Base-by-base conservation (phyloP, 2,797 vertebrate species). In the Rhinogobio ventralis region DNA sequence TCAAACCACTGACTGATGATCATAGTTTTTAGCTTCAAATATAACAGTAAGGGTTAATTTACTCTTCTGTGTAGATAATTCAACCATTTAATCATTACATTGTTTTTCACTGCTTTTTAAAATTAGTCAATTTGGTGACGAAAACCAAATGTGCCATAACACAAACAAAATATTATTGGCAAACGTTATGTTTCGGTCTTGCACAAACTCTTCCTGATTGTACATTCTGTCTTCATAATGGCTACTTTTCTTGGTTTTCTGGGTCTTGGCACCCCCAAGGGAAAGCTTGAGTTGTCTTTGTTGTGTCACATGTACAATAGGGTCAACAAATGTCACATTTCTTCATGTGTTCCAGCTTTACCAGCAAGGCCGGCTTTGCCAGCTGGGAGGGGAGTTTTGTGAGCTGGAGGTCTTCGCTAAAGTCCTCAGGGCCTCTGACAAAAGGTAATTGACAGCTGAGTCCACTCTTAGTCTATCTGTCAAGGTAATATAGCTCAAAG, bases 401-500 rank as follows among this genome's bases (percentile, higher is more conserved):
- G 98, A 99, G 92, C 95, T 99, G 94, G 98, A 99, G 95, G 98
- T 99, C 92, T 99, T 99, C 93, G 98, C 97, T 81, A 99, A 99
- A 96, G 98, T 99, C 81, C 95, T 99, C 87, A 94, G 98, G 90
- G 98, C 98, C 88, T 96, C 98, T 93, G 98, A 99, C 94, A 99
- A 99, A 97, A 97, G 98, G 98, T 98, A 93, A 80, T 79, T 85
- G 39, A 85, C 72, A 85, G 51, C 78, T 36, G 64, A 75, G 36
- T 78, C 49, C 68, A 42, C 51, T 53, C 66, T 49, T 75, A 15
- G 17, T 67, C 73, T 86, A 25, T 69, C 76, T 76, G 45, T 82
- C 11, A 1, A 11, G 9, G 33, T 46, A 23, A 73, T 46, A 62
- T 9, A 82, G 15, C 42, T 60, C 28, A 74, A 9, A 51, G 23